phyloP scores from a whole-genome alignment of 2,113 vertebrate genomes.

The Sander vitreus region DNA sequence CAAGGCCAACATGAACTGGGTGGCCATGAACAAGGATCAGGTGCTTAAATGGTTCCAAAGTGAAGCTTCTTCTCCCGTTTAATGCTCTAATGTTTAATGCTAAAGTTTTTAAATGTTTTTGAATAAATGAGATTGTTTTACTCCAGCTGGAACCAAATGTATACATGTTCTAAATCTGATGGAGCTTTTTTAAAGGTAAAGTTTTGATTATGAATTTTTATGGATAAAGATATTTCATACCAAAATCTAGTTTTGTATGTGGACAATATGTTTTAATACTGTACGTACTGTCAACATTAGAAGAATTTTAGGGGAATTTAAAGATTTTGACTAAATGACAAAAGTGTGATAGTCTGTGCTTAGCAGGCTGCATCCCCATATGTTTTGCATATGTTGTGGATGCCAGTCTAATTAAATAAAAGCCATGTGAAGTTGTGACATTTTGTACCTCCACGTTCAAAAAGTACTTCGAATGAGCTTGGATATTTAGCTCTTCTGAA shows the following conservation, averaged over 20 bases:
- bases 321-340: neutral
- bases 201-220: slow-evolving; percentile 31
- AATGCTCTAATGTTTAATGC: neutral
- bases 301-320: neutral
- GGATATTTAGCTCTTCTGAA: neutral
- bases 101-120: slow-evolving; percentile 4
- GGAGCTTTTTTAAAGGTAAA: slow-evolving; percentile 28
- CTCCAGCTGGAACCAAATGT: neutral
- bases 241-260: neutral
- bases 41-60: slow-evolving; percentile 84
- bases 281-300: neutral
- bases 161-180: slow-evolving; percentile 7
- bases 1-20: slow-evolving; percentile 89
- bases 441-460: neutral
- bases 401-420: slow-evolving; percentile 1
- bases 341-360: neutral
- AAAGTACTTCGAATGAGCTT: neutral
- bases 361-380: neutral
- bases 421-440: neutral
- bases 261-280: slow-evolving; percentile 10
- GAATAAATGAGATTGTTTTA: neutral
- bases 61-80: neutral
- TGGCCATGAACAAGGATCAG: slow-evolving; percentile 75
- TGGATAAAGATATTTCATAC: slow-evolving; percentile 36
- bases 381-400: neutral